Evolutionary conservation across 1,140 invertebrate species (phyloP).

Genomic region (Aphaenogaster floridana): DNA sequence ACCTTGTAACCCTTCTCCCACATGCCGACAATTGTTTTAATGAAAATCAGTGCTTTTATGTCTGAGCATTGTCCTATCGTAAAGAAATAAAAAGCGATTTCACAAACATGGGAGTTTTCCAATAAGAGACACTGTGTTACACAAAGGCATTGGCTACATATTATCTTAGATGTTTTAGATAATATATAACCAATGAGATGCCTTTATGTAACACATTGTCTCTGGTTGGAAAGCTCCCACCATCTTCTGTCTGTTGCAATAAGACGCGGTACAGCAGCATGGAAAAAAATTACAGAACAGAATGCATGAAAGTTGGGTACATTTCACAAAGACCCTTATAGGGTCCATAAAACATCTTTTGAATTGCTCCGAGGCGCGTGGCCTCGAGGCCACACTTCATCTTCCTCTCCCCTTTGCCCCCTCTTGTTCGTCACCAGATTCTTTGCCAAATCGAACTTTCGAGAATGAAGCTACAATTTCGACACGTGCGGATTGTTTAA

Average conservation of each 20-base stretch:
- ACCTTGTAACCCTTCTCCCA: not conserved
- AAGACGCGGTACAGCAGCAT: not conserved
- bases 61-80: not conserved
- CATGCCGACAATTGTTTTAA: not conserved
- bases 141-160: no score
- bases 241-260: not conserved
- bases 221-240: no score
- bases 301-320: not conserved
- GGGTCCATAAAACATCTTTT: slow-evolving; percentile 1
- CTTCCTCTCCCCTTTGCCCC: not conserved
- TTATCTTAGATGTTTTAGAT: no score
- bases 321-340: not conserved
- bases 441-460: not conserved
- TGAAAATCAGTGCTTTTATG: not conserved
- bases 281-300: not conserved
- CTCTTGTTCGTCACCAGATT: not conserved
- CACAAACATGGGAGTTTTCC: no score
- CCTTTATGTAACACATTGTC: no score
- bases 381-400: not conserved
- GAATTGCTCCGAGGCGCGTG: not conserved
- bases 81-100: not conserved
- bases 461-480: not conserved
- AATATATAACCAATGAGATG: no score
- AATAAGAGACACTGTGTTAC: no score
- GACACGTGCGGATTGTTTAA: not conserved